A percentile compares a stretch with the other conserved stretches of the same genome.
These are phyloP conservation scores for Coelinius sp. DNA, from an alignment of 2,888 invertebrate species.

Conservation along the genomic window DNA sequence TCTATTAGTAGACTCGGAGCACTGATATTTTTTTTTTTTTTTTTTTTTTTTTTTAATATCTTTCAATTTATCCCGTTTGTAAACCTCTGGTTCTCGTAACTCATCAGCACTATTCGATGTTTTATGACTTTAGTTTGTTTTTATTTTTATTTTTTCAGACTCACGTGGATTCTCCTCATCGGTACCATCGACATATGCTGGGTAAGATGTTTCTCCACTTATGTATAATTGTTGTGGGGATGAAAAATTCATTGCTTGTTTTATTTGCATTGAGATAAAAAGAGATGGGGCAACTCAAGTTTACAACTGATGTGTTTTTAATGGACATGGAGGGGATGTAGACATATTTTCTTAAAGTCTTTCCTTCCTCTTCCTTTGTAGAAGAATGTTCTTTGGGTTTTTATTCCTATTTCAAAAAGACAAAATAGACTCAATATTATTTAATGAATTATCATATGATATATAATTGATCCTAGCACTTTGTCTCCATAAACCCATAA, in stretches of 20 bases:
- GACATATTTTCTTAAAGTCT: not conserved
- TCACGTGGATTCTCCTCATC: constrained; percentile 61
- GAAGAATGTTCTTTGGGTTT: not conserved
- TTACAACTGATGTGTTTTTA: not conserved
- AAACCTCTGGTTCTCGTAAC: not conserved
- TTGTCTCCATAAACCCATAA: too few relatives aligned
- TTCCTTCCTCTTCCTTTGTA: too few relatives aligned
- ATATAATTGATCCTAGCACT: too few relatives aligned
- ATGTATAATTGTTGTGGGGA: not conserved
- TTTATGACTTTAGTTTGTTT: constrained; percentile 6
- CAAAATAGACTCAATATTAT: too few relatives aligned
- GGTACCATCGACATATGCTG: constrained; percentile 54
- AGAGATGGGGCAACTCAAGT: not conserved
- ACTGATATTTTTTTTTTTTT: not conserved
- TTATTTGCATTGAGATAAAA: not conserved
- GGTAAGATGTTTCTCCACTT: constrained; percentile 51
- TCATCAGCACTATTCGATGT: not conserved
- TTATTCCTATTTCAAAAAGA: too few relatives aligned
- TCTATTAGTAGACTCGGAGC: constrained; percentile 5
- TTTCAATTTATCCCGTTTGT: constrained; percentile 6
- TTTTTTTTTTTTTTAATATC: not conserved
- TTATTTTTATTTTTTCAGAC: constrained; percentile 61
- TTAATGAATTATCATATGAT: too few relatives aligned
- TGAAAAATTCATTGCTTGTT: not conserved
- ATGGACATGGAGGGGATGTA: not conserved